Evolutionary conservation across 92 coral and sea anemone genomes (phyloP).

Genomic region (Epizoanthus illoricatus): DNA sequence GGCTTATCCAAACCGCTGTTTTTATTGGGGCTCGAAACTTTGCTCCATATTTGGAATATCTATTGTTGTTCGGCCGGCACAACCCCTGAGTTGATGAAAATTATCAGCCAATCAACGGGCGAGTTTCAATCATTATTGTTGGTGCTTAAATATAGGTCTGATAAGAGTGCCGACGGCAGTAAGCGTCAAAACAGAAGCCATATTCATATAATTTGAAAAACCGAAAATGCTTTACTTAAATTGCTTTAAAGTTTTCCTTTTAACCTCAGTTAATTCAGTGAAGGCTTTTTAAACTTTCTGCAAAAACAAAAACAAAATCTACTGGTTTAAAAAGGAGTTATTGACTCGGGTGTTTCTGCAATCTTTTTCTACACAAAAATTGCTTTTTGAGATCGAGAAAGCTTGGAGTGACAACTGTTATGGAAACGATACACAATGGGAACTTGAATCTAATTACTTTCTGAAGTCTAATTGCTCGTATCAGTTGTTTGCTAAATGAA

Average conservation of each 20-base stretch:
- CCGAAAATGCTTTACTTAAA: constrained; percentile 1
- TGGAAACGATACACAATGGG: constrained; percentile 27
- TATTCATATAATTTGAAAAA: background rate
- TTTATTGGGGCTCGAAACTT: constrained; percentile 20
- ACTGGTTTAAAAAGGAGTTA: background rate
- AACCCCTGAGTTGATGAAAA: constrained; percentile 7
- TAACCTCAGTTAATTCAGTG: background rate
- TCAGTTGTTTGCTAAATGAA: constrained; percentile 32
- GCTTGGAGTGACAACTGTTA: constrained; percentile 20
- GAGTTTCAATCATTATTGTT: constrained; percentile 15
- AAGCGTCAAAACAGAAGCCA: background rate
- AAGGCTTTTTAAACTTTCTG: background rate
- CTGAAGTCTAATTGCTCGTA: constrained; percentile 15
- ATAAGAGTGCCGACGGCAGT: constrained; percentile 18
- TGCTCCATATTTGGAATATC: constrained; percentile 32
- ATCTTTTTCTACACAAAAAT: constrained; percentile 30
- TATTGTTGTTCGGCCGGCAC: constrained; percentile 40
- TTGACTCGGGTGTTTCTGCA: background rate
- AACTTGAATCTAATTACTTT: constrained; percentile 11
- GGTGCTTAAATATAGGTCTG: constrained; percentile 35
- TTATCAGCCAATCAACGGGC: constrained; percentile 19
- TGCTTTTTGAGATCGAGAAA: background rate
- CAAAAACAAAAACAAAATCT: background rate
- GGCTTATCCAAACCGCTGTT: constrained; percentile 26
- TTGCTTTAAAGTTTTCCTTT: background rate